These are phyloP conservation scores for Scaptomyza caliginosa DNA, from an alignment of 2,888 invertebrate species.

Conservation along the genomic window DNA sequence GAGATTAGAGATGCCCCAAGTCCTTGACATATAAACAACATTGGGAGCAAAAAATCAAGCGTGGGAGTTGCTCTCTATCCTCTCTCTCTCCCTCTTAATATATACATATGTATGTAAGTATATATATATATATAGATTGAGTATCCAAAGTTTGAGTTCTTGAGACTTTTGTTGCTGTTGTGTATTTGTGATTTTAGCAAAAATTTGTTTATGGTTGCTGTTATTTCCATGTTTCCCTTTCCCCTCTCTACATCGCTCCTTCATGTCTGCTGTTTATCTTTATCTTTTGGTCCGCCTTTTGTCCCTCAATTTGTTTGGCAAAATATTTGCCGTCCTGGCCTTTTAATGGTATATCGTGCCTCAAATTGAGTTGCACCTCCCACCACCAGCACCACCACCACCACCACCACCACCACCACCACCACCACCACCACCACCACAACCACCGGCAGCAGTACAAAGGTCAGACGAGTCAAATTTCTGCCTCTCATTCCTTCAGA, in stretches of 20 bases:
- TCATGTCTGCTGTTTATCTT: constrained; percentile 45
- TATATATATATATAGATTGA: background rate
- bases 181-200: constrained; percentile 28
- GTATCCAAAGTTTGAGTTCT: constrained; percentile 2
- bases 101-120: background rate
- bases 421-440: background rate
- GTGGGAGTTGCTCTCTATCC: background rate
- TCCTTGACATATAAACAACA: constrained; percentile 5
- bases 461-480: constrained; percentile 47
- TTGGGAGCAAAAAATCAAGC: background rate
- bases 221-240: constrained; percentile 8
- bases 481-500: constrained; percentile 6
- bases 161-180: background rate
- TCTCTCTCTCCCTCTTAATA: background rate
- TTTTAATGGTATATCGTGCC: constrained; percentile 33
- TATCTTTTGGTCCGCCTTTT: constrained; percentile 16
- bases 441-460: constrained; percentile 12
- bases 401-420: background rate
- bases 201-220: constrained; percentile 45
- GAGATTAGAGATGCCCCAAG: constrained; percentile 41
- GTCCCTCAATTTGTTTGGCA: constrained; percentile 45
- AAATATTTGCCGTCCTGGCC: constrained; percentile 48
- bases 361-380: constrained; percentile 33
- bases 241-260: background rate
- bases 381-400: background rate